A percentile compares a stretch with the other conserved stretches of the same genome.
Evolutionary conservation across 2,113 vertebrate species (phyloP).

Genomic region (Boulengeromyrus knoepffleri): DNA sequence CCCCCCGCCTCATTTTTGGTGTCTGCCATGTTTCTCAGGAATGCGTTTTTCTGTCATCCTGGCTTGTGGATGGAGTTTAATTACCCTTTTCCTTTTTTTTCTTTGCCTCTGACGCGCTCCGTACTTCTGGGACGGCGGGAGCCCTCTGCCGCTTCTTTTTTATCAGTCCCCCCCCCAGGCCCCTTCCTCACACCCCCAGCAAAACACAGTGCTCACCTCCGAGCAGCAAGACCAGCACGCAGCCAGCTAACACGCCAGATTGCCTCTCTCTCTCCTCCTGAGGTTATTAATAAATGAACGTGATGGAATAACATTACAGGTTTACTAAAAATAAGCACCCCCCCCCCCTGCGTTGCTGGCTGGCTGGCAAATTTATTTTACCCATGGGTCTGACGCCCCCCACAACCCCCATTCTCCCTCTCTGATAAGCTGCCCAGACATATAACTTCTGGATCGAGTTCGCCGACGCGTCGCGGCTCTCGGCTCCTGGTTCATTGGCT

Average conservation of each 20-base stretch:
- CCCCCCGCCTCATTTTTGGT: neutral
- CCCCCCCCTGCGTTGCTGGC: too few relatives aligned
- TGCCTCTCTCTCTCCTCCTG: neutral
- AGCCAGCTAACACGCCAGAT: neutral
- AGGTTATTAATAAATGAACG: slow-evolving; percentile 31
- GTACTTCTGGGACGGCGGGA: neutral
- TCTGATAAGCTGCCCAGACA: neutral
- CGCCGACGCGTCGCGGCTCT: neutral
- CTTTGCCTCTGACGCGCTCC: neutral
- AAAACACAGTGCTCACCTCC: neutral
- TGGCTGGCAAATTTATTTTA: neutral
- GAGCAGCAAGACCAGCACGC: neutral
- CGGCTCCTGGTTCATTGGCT: neutral
- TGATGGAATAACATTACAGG: slow-evolving; percentile 23
- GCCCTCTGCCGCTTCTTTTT: neutral
- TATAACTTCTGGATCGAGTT: neutral
- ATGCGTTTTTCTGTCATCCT: neutral
- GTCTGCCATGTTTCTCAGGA: neutral
- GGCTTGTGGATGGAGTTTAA: neutral
- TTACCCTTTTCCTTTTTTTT: neutral
- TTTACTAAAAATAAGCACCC: slow-evolving; percentile 35
- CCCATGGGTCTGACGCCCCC: neutral
- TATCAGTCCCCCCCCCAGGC: neutral
- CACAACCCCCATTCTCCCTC: neutral
- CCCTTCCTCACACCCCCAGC: neutral